Evolutionary conservation across 2,797 vertebrate species (phyloP).

Genomic region (Malurus leucopterus): DNA sequence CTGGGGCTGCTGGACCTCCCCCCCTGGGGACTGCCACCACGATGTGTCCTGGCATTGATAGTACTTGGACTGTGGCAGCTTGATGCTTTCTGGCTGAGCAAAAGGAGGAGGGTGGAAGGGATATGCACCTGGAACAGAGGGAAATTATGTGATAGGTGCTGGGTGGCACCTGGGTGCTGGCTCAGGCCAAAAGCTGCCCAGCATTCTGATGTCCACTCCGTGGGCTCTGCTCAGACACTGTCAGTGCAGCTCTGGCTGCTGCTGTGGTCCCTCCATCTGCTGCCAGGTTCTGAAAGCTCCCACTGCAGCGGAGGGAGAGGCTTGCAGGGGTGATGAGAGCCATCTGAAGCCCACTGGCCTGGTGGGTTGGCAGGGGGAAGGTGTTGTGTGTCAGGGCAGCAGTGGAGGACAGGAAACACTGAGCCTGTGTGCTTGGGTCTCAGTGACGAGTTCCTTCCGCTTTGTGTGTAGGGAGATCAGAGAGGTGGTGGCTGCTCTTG

Average conservation of each 20-base stretch:
- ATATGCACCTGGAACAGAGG: neutral
- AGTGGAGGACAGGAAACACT: neutral
- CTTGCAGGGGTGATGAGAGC: neutral
- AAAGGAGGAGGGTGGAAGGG: neutral
- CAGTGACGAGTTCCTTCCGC: accelerated
- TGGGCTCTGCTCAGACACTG: accelerated
- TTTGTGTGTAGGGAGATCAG: neutral
- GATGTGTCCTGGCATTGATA: accelerated
- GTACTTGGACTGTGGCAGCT: neutral
- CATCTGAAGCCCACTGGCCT: neutral
- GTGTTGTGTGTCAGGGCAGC: neutral
- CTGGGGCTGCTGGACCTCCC: accelerated
- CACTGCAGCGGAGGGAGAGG: accelerated
- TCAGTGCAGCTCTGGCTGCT: neutral
- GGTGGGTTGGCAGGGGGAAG: neutral
- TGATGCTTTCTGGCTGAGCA: neutral
- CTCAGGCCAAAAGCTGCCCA: neutral
- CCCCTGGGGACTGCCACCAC: accelerated
- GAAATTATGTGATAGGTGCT: neutral
- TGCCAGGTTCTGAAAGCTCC: neutral
- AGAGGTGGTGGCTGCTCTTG: neutral
- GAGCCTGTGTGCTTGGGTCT: neutral
- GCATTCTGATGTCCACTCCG: accelerated
- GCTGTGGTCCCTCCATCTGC: neutral
- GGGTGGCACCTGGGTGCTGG: neutral